Percentiles rank a stretch among this genome's conserved stretches.
phyloP scores from a whole-genome alignment of 2,113 vertebrate species.

The Triplophysa siluroides region DNA sequence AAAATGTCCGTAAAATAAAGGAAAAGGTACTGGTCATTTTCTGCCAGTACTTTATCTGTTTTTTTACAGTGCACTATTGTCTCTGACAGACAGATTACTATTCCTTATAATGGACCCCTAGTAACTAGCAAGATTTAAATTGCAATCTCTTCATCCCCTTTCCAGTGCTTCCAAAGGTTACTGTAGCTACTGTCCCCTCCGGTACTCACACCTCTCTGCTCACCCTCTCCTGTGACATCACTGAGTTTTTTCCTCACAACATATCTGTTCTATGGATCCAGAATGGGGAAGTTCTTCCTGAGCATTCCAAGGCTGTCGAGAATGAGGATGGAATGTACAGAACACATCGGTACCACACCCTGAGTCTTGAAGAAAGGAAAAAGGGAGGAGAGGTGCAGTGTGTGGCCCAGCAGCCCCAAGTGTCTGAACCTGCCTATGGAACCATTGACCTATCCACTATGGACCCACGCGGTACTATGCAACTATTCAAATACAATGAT shows the following conservation, averaged over 20 bases:
- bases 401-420: conserved; percentile 64
- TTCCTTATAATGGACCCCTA: no score
- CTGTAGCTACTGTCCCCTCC: conserved; percentile 59
- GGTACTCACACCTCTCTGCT: conserved; percentile 58
- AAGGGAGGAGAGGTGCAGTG: conserved; percentile 68
- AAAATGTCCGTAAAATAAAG: no score
- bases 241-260: conserved; percentile 71
- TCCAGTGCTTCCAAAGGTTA: conserved; percentile 65
- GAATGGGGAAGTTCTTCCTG: conserved; percentile 65
- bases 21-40: no score
- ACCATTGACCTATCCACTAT: conserved; percentile 58
- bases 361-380: conserved; percentile 62
- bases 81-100: no score
- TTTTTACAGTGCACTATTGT: not conserved
- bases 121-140: not conserved
- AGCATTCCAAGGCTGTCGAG: conserved; percentile 47
- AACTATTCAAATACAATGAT: not conserved
- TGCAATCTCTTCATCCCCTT: conserved; percentile 1
- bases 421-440: conserved; percentile 41
- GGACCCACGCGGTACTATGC: conserved; percentile 60
- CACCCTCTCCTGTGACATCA: conserved; percentile 75
- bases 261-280: conserved; percentile 71
- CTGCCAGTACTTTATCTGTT: no score
- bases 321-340: conserved; percentile 67
- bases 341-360: conserved; percentile 66